phyloP scores from a whole-genome alignment of 2,888 invertebrate species.

The Noctua fimbriata region DNA sequence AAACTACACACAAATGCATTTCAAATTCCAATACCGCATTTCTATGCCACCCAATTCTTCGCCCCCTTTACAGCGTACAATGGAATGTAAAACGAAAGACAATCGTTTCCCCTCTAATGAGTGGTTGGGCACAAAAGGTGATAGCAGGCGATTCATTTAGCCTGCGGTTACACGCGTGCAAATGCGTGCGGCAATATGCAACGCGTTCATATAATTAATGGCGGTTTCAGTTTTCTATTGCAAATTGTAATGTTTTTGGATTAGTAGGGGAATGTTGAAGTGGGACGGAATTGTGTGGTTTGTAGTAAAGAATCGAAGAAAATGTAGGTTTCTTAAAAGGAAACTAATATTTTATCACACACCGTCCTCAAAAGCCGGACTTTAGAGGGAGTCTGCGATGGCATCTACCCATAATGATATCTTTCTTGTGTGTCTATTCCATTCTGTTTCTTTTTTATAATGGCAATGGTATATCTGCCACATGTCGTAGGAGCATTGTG shows the following conservation, averaged over 20 bases:
- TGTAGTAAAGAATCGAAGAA: not conserved
- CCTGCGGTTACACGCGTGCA: conserved; percentile 70
- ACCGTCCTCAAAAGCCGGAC: not conserved
- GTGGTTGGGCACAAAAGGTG: conserved; percentile 78
- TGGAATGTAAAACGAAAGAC: conserved; percentile 61
- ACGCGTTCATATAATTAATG: conserved; percentile 59
- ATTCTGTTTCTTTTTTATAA: not conserved
- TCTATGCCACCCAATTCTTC: conserved; percentile 37
- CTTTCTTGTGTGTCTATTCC: not conserved
- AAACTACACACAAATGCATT: conserved; percentile 23
- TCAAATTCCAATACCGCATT: conserved; percentile 39
- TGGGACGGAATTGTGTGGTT: conserved; percentile 22
- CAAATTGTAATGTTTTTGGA: conserved; percentile 56
- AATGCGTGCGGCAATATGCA: conserved; percentile 57
- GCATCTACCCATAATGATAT: not conserved
- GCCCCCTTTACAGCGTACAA: conserved; percentile 33
- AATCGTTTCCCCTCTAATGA: conserved; percentile 60
- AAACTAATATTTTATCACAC: not conserved
- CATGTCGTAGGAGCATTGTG: not conserved
- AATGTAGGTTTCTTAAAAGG: not conserved
- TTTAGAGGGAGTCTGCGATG: not conserved
- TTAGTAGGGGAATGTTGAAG: conserved; percentile 40
- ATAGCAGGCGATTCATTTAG: conserved; percentile 79
- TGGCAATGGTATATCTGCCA: not conserved
- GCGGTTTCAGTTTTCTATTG: conserved; percentile 53